Evolutionary conservation across 2,113 vertebrate species (phyloP).

Genomic region (Aegotheles bennettii): DNA sequence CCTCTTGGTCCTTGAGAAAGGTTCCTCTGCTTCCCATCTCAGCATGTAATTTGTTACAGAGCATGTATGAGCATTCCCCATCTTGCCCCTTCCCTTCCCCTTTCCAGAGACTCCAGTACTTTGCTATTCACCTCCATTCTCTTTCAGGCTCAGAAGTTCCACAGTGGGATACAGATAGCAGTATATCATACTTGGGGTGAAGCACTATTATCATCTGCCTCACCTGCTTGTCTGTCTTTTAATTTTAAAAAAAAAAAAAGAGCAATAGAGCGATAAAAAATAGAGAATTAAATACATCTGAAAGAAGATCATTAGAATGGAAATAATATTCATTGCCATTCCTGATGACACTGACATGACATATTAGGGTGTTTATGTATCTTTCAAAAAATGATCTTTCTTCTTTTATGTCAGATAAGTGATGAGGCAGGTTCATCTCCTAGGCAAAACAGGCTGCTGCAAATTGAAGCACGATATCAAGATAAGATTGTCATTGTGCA

Average conservation of each 20-base stretch:
- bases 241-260: background rate
- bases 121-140: background rate
- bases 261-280: background rate
- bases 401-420: background rate
- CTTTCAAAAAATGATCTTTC: background rate
- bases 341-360: background rate
- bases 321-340: background rate
- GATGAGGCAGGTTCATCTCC: background rate
- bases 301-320: background rate
- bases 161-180: background rate
- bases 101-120: background rate
- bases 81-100: background rate
- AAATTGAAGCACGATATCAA: background rate
- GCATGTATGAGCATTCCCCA: background rate
- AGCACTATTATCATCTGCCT: background rate
- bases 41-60: background rate
- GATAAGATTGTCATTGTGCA: background rate
- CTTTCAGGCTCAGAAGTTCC: background rate
- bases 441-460: background rate
- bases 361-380: background rate
- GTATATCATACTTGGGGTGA: background rate
- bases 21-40: background rate
- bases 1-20: background rate
- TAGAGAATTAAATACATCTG: background rate
- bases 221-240: background rate